These are phyloP conservation scores for Ceramica pisi DNA, from an alignment of 2,888 invertebrate genomes.

Conservation along the genomic window DNA sequence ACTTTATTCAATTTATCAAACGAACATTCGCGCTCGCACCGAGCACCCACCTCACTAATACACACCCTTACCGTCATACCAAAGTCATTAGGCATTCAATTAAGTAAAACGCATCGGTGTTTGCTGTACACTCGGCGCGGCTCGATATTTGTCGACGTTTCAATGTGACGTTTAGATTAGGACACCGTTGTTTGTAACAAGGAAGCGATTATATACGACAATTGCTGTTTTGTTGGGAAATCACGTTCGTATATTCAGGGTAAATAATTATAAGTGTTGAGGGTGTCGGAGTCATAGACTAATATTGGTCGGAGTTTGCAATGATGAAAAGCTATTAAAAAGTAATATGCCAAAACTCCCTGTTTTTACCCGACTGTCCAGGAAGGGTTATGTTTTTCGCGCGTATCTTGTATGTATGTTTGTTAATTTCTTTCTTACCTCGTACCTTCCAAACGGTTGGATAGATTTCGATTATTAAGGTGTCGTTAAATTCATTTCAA, in stretches of 20 bases:
- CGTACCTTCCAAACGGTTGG: too few species aligned
- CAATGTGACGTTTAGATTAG: conserved; percentile 68
- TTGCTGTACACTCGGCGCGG: conserved; percentile 79
- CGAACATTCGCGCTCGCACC: conserved; percentile 10
- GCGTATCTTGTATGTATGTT: too few species aligned
- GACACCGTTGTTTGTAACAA: conserved; percentile 54
- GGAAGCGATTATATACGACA: conserved; percentile 45
- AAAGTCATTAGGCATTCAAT: conserved; percentile 86
- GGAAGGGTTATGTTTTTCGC: too few species aligned
- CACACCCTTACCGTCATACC: conserved; percentile 58
- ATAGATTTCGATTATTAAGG: too few species aligned
- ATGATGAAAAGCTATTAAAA: too few species aligned
- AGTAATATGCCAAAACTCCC: too few species aligned
- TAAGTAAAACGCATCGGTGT: conserved; percentile 85
- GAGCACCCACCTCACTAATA: conserved; percentile 24
- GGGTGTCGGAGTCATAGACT: too few species aligned
- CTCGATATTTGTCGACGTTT: conserved; percentile 78
- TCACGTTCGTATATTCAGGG: conserved; percentile 11
- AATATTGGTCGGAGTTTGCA: too few species aligned
- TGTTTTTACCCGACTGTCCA: too few species aligned
- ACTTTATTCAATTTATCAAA: background rate
- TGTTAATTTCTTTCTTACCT: too few species aligned
- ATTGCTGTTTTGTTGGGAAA: conserved; percentile 28
- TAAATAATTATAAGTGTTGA: conserved; percentile 3
- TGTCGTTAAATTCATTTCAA: too few species aligned